Base-by-base conservation (phyloP, 2,113 vertebrate species). In the Erythrocebus patas region DNA sequence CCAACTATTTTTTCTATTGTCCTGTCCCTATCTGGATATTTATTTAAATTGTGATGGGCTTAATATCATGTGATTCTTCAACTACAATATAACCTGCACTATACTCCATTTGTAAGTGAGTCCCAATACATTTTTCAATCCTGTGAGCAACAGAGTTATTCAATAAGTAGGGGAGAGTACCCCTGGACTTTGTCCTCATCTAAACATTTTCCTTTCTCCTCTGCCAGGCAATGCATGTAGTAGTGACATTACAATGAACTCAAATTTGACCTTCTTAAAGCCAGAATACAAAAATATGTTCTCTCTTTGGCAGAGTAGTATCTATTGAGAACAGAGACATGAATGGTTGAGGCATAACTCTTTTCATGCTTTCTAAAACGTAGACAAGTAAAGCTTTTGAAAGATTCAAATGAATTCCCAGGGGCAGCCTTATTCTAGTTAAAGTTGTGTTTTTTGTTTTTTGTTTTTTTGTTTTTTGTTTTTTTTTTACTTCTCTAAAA, bases 401-500 rank as follows among this genome's bases (percentile, higher is more conserved):
- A 97, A 57, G 40, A 92, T 81, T 27, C 70, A 93, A 96, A 70
- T 90, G 52, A 32, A 30, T 96, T 80, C n/a, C 72, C 30, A 50
- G 91, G 3, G 43, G 0, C 48, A 89, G 70, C 73, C 72, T 87
- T 93, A 10, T 95, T 96, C 43, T 43, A n/a, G 30, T 72, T 87
- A 79, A 73, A 91, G 59, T 35, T 89, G 30, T 90, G 8, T 38
- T 2, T 20, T 79, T 68, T 38, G 38, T 20, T 79, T 68, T 48
- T 50, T 50, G 0, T 13, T 12, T 48, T 3, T 48, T 48, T 48
- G 2, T 48, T 48, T 48, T 48, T 13, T 48, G n/a, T 48, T 12
- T 0, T 48, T 48, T 90, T 52, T 66, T 89, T 89, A 97, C n/a
- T 16, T 93, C 12, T 10, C 61, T 84, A 57, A 81, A 97, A 96